phyloP scores from a whole-genome alignment of 2,888 invertebrate genomes.

The Clusia tigrina region DNA sequence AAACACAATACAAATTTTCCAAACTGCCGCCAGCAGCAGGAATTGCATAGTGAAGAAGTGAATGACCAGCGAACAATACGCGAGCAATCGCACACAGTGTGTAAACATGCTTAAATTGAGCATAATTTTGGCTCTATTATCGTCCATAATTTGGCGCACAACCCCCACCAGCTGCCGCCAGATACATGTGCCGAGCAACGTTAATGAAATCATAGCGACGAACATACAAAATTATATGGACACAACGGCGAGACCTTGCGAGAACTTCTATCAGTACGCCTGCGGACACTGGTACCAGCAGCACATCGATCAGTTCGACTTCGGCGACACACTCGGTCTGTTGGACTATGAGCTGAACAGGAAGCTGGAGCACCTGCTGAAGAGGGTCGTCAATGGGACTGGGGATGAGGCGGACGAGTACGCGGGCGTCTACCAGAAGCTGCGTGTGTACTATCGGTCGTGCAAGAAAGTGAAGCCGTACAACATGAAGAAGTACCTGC shows the following conservation, averaged over 20 bases:
- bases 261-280: constrained; percentile 60
- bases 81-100: neutral
- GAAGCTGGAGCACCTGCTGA: constrained; percentile 49
- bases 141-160: constrained; percentile 55
- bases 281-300: constrained; percentile 59
- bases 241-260: constrained; percentile 53
- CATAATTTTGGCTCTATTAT: constrained; percentile 45
- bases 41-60: neutral
- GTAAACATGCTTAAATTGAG: constrained; percentile 53
- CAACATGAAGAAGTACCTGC: constrained; percentile 54
- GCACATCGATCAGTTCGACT: constrained; percentile 49
- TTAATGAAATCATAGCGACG: constrained; percentile 51
- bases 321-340: constrained; percentile 53
- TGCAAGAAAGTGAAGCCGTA: constrained; percentile 57
- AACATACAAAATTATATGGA: constrained; percentile 58
- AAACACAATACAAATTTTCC: no score
- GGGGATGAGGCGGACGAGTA: constrained; percentile 25
- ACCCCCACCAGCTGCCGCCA: constrained; percentile 55
- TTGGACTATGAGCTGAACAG: constrained; percentile 53
- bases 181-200: constrained; percentile 39
- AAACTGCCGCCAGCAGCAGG: neutral
- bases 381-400: constrained; percentile 30
- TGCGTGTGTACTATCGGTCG: constrained; percentile 54
- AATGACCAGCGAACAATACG: constrained; percentile 2
- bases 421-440: constrained; percentile 39